Conservation (phyloP, 1,140 invertebrate genomes). For the Eueides isabella region DNA sequence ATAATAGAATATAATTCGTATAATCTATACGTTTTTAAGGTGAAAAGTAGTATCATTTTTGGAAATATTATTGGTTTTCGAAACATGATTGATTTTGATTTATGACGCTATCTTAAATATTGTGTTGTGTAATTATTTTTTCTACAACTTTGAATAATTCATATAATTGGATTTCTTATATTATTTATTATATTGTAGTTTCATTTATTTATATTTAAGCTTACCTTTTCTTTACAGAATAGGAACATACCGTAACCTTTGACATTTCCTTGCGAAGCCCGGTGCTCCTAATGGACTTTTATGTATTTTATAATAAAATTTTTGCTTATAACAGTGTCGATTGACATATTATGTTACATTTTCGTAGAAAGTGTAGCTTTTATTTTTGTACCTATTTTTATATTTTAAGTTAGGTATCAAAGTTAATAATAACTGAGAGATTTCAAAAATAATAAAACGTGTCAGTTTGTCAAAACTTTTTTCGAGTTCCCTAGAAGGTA, state of each 20-base stretch:
- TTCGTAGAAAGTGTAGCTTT: background rate
- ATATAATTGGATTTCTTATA: background rate
- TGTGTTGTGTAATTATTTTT: background rate
- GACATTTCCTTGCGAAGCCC: conserved; percentile 44
- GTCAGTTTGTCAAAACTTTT: no score
- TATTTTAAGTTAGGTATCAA: background rate
- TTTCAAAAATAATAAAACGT: no score
- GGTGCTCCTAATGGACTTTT: conserved; percentile 59
- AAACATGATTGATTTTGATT: no score
- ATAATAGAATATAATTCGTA: no score
- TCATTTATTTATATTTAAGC: background rate
- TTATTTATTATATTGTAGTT: background rate
- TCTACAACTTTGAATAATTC: background rate
- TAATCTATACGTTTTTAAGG: no score
- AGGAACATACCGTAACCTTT: conserved; percentile 46
- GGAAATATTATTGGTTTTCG: no score
- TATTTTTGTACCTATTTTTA: background rate
- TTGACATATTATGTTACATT: conserved; percentile 46
- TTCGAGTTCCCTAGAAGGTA: no score
- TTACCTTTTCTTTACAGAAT: background rate
- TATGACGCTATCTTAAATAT: background rate
- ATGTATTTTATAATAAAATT: conserved; percentile 62
- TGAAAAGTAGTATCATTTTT: no score
- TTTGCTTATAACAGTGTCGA: conserved; percentile 52
- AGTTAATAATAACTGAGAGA: no score